Base-by-base conservation (phyloP, 1,140 invertebrate genomes). In the Patella vulgata region DNA sequence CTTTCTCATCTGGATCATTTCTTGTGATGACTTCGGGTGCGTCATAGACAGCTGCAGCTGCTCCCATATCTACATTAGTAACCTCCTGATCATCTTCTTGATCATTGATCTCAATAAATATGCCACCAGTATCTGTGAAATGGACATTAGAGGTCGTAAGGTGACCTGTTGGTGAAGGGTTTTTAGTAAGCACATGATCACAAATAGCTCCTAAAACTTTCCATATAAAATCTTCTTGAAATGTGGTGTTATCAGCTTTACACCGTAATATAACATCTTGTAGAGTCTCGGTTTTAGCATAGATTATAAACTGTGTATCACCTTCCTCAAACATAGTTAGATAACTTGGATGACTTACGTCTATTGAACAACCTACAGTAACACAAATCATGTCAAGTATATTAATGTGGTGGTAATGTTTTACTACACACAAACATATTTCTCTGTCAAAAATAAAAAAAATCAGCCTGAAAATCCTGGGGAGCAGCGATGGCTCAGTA, bases 11-110 rank as follows among this genome's bases (percentile, higher is more conserved):
- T 33, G 58, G 62, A 40, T 70, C 60, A 23, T 64, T 43, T 12
- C 55, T 42, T 1, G 50, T 56, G 17, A 75, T 28, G 31, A 73
- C 66, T 31, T 75, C 73, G 9, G 73, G 73, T 11, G 73, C 71
- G 31, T 73, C 68, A 51, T 75, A 73, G 2, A 73, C 57, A 6
- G 63, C 57, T 8, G 33, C 40, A 14, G 52, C 44, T 19, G 46
- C 50, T 17, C 40, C 42, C 52, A 54, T 54, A 33, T 54, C 27
- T 14, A 54, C 21, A 8, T 23, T 25, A 2, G 50, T 46, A 31
- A 69, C 42, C 6, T 46, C 48, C 39, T 52, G 23, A 6, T 44
- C 30, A 31, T 63, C 36, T 6, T 54, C 23, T 31, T 48, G 47
- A 14, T 25, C 14, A 3, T 28, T 17, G 6, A 54, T 19, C 36